Evolutionary conservation across 2,797 vertebrate genomes (phyloP), one percentile per base, ranked within the genome.

Genomic region (Myoxocephalus aenaeus): DNA sequence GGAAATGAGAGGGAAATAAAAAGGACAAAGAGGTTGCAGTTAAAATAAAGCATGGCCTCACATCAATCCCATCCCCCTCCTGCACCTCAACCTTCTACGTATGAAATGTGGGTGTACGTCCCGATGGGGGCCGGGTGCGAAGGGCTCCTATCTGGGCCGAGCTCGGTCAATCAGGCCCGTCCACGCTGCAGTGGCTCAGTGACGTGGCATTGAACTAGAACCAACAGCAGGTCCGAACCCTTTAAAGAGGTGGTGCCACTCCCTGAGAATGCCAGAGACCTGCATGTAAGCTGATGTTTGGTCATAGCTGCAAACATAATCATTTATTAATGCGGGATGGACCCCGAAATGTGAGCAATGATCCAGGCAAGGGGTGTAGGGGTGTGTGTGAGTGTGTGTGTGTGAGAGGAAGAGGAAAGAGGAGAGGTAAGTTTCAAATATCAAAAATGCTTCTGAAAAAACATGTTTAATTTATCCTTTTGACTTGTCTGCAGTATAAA

Each of bases 131-230:
- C 81, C 80, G 88, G 88, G 90, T 67, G 80, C 44, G 27, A 63
- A 84, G 75, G 79, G 87, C 81, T 88, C 77, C 88, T 77, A 81
- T 90, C 90, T 90, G 91, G 93, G 87, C 92, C 79, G 88, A 92
- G 89, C 73, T 65, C 74, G 89, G 92, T 91, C 90, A 87, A 70
- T 75, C 85, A 85, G 86, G 88, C 91, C 88, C 83, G 57, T 92
- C 87, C 75, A 81, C 75, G 85, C 82, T 71, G 90, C 88, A 75
- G 86, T 70, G 73, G 65, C 87, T 82, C 72, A 70, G 82, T 94
- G 94, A 95, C 92, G 93, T 95, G 94, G 92, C 94, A 92, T 68
- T 66, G 63, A 82, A 76, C 78, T 86, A 86, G 90, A 88, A 87
- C 90, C 89, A 86, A 90, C 92, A 91, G 86, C 79, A 87, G 89